These are phyloP conservation scores for Adelosebastes latens DNA, from an alignment of 2,797 vertebrate genomes.

Conservation along the genomic window DNA sequence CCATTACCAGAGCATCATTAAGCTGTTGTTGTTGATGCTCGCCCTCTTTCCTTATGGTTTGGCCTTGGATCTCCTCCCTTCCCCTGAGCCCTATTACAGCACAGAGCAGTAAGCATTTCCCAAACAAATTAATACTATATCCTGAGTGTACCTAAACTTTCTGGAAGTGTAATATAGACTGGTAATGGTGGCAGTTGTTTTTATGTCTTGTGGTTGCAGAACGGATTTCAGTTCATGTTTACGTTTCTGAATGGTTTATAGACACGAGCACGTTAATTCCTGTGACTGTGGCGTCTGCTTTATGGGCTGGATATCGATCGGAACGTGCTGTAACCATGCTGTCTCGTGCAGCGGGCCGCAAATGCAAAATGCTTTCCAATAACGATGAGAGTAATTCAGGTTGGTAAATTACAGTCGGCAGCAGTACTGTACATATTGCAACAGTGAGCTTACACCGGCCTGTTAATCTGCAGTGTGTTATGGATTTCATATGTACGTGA, in stretches of 20 bases:
- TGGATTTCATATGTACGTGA: constrained; percentile 43
- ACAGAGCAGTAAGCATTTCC: constrained; percentile 75
- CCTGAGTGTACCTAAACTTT: constrained; percentile 74
- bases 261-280: constrained; percentile 35
- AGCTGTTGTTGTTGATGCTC: constrained; percentile 65
- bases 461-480: constrained; percentile 24
- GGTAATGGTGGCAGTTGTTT: constrained; percentile 59
- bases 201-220: constrained; percentile 56
- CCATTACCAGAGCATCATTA: constrained; percentile 73
- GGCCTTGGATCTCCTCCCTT: constrained; percentile 64
- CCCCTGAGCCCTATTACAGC: constrained; percentile 63
- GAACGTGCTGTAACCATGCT: constrained; percentile 47
- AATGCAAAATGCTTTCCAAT: constrained; percentile 69
- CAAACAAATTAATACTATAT: constrained; percentile 75
- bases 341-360: constrained; percentile 48
- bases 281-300: constrained; percentile 64
- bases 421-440: constrained; percentile 1
- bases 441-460: constrained; percentile 8
- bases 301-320: constrained; percentile 58
- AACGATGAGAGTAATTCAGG: constrained; percentile 58
- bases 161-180: constrained; percentile 74
- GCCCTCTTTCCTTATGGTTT: constrained; percentile 58
- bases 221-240: constrained; percentile 57
- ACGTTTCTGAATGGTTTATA: constrained; percentile 49
- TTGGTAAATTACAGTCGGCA: constrained; percentile 61